A percentile compares a stretch with the other conserved stretches of the same genome.
Conservation (phyloP, 2,797 vertebrate species). For the Pampus argenteus region DNA sequence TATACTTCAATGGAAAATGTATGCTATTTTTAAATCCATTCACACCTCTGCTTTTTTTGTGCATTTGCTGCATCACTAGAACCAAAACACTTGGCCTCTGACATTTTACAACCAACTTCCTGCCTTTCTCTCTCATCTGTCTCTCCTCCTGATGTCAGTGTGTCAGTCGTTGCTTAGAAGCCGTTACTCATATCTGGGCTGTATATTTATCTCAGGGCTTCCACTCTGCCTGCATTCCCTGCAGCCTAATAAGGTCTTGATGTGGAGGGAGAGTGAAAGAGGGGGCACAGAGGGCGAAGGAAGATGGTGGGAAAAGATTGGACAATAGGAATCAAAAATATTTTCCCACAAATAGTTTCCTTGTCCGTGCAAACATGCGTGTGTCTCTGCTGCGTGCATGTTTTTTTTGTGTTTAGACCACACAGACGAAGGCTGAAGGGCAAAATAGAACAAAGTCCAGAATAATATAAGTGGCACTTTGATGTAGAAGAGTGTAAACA, state of each 20-base stretch:
- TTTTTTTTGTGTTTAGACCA: slow-evolving; percentile 28
- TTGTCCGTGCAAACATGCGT: slow-evolving; percentile 14
- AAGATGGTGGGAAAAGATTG: slow-evolving; percentile 60
- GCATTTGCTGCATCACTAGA: slow-evolving; percentile 6
- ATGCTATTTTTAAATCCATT: not conserved
- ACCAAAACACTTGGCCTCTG: slow-evolving; percentile 42
- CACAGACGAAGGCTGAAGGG: slow-evolving; percentile 21
- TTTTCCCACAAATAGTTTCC: slow-evolving; percentile 73
- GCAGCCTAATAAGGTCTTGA: slow-evolving; percentile 78
- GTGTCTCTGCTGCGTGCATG: slow-evolving; percentile 10
- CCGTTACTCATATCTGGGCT: slow-evolving; percentile 68
- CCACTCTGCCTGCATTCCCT: slow-evolving; percentile 39
- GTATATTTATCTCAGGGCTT: slow-evolving; percentile 76
- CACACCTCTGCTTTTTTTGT: not conserved
- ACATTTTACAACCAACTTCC: slow-evolving; percentile 37
- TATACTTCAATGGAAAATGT: not conserved
- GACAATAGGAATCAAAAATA: slow-evolving; percentile 46
- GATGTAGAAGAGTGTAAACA: slow-evolving; percentile 48
- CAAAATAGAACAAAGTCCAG: slow-evolving; percentile 23
- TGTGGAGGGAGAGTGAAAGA: slow-evolving; percentile 25
- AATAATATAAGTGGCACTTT: slow-evolving; percentile 50
- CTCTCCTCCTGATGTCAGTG: slow-evolving; percentile 37
- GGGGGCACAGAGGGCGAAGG: slow-evolving; percentile 34
- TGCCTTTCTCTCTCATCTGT: not conserved
- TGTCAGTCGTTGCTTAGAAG: slow-evolving; percentile 70